Conservation (phyloP, 2,888 invertebrate species). For the Platypus cylindrus region DNA sequence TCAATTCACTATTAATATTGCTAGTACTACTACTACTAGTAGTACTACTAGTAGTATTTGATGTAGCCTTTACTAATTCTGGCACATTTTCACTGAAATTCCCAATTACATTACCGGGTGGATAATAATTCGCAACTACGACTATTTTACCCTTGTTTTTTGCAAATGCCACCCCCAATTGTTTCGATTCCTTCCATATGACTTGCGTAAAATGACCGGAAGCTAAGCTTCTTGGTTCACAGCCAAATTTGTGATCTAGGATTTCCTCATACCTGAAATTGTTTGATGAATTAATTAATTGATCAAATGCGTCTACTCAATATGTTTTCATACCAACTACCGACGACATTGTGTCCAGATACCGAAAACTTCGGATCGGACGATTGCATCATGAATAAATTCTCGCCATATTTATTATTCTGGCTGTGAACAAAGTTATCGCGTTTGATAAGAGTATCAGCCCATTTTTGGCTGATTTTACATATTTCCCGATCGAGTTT, state of each 20-base stretch:
- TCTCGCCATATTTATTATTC: slow-evolving; percentile 49
- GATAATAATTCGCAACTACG: slow-evolving; percentile 82
- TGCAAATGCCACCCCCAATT: slow-evolving; percentile 65
- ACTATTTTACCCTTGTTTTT: slow-evolving; percentile 54
- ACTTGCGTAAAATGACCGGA: slow-evolving; percentile 66
- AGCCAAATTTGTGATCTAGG: slow-evolving; percentile 54
- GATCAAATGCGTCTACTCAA: neutral
- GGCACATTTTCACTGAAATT: slow-evolving; percentile 61
- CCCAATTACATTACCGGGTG: slow-evolving; percentile 75
- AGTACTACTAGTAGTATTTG: slow-evolving; percentile 38
- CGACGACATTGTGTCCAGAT: slow-evolving; percentile 54
- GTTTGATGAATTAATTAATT: neutral
- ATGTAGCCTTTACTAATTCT: too few species aligned
- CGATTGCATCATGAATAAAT: slow-evolving; percentile 57
- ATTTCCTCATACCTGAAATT: slow-evolving; percentile 49
- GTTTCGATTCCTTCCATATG: slow-evolving; percentile 64
- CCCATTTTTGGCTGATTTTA: slow-evolving; percentile 40
- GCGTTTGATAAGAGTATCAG: slow-evolving; percentile 39
- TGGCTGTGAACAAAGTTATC: slow-evolving; percentile 44
- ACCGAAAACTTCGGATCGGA: slow-evolving; percentile 52
- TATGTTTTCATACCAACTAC: slow-evolving; percentile 44
- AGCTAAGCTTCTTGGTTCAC: slow-evolving; percentile 49
- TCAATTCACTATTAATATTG: slow-evolving; percentile 37
- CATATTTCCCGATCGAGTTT: slow-evolving; percentile 43
- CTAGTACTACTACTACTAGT: slow-evolving; percentile 41